These are phyloP conservation scores for Vanessa atalanta DNA, from an alignment of 1,140 invertebrate genomes.

Conservation along the genomic window DNA sequence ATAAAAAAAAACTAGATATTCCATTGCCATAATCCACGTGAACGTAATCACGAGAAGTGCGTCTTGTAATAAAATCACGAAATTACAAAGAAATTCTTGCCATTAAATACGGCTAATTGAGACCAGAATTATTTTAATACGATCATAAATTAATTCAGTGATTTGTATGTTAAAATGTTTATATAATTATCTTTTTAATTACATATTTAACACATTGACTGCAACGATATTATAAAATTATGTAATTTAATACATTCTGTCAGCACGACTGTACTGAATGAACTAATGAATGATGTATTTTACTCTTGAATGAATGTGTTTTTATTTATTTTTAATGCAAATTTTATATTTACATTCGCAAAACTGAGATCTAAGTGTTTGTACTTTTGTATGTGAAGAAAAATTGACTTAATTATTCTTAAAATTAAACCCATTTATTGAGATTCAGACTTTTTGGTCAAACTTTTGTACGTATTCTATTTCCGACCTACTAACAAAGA, in stretches of 20 bases:
- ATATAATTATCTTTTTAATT: conserved; percentile 18
- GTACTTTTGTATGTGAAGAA: too few species aligned
- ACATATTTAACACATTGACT: background rate
- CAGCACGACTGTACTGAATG: background rate
- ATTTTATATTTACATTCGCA: background rate
- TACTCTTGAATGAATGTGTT: background rate
- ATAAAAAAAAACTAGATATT: background rate
- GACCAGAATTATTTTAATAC: conserved; percentile 18
- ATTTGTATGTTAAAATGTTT: conserved; percentile 23
- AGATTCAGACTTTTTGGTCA: too few species aligned
- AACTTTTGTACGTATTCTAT: too few species aligned
- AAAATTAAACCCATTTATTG: too few species aligned
- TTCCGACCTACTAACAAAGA: too few species aligned
- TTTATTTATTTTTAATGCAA: background rate
- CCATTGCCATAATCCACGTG: background rate
- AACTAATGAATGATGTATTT: background rate
- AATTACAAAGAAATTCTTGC: background rate
- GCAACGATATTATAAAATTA: background rate
- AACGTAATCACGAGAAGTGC: background rate
- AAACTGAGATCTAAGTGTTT: background rate
- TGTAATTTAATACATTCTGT: background rate
- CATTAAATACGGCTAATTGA: conserved; percentile 14
- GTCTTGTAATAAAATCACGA: conserved; percentile 7
- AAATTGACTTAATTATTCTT: too few species aligned
- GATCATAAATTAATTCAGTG: conserved; percentile 7